A percentile compares a stretch with the other conserved stretches of the same genome.
Conservation (phyloP, 2,888 invertebrate species). For the Hypolimnas misippus region DNA sequence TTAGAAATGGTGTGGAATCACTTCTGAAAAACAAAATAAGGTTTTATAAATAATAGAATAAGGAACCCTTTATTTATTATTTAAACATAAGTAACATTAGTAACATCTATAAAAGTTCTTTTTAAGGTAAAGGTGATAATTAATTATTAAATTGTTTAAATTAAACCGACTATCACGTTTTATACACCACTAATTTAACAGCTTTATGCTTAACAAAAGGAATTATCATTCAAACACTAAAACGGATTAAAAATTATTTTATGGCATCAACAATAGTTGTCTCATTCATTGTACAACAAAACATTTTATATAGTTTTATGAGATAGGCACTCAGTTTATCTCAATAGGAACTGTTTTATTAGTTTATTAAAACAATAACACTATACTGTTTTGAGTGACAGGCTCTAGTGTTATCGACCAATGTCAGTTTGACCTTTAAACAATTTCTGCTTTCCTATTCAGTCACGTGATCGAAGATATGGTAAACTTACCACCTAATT, state of each 20-base stretch:
- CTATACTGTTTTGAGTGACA: not conserved
- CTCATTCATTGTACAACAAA: not conserved
- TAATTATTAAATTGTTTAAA: no score
- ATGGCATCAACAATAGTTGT: no score
- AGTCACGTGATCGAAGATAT: not conserved
- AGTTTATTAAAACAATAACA: not conserved
- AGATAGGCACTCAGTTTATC: not conserved
- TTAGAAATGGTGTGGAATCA: slow-evolving; percentile 70
- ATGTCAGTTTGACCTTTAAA: not conserved
- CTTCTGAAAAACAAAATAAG: slow-evolving; percentile 52
- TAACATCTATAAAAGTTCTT: no score
- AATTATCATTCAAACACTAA: no score
- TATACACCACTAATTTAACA: no score
- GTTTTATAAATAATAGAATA: not conserved
- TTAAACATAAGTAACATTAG: no score
- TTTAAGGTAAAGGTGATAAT: no score
- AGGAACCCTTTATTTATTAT: not conserved
- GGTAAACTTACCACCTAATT: not conserved
- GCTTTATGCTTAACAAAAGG: no score
- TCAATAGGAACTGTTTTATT: not conserved
- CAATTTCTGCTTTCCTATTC: not conserved
- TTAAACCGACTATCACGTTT: no score
- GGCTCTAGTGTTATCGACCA: not conserved
- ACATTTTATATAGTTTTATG: not conserved
- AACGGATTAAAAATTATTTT: no score